phyloP scores from a whole-genome alignment of 2,888 invertebrate species.

The Conomelus anceps region DNA sequence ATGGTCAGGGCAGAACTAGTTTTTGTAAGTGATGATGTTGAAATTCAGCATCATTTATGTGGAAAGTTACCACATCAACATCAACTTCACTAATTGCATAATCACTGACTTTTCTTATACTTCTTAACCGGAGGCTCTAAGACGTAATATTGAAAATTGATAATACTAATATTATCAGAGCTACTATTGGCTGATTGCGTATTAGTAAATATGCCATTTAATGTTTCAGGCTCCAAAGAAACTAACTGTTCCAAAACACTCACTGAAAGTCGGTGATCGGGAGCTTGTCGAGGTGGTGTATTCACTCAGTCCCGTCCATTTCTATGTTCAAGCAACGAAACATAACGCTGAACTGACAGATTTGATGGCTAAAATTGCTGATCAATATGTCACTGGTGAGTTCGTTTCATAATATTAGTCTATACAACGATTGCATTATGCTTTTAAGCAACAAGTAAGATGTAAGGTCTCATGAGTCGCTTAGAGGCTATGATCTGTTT shows the following conservation, averaged over 20 bases:
- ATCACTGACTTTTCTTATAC: no score
- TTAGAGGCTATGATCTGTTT: no score
- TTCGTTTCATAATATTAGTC: neutral
- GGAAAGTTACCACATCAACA: no score
- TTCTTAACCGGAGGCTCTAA: no score
- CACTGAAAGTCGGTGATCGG: slow-evolving; percentile 9
- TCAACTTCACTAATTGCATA: no score
- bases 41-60: no score
- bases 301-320: slow-evolving; percentile 17
- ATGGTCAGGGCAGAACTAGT: no score
- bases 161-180: neutral
- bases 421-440: no score
- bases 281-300: slow-evolving; percentile 17
- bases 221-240: neutral
- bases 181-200: neutral
- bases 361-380: slow-evolving; percentile 20
- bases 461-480: no score
- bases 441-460: no score
- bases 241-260: slow-evolving; percentile 4
- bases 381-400: slow-evolving; percentile 18
- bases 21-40: no score
- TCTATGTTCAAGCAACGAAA: slow-evolving; percentile 16
- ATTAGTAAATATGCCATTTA: no score
- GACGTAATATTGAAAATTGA: neutral
- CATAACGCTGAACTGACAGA: slow-evolving; percentile 4